These are phyloP conservation scores for Orgyia antiqua DNA, from an alignment of 2,888 invertebrate genomes.

Conservation along the genomic window DNA sequence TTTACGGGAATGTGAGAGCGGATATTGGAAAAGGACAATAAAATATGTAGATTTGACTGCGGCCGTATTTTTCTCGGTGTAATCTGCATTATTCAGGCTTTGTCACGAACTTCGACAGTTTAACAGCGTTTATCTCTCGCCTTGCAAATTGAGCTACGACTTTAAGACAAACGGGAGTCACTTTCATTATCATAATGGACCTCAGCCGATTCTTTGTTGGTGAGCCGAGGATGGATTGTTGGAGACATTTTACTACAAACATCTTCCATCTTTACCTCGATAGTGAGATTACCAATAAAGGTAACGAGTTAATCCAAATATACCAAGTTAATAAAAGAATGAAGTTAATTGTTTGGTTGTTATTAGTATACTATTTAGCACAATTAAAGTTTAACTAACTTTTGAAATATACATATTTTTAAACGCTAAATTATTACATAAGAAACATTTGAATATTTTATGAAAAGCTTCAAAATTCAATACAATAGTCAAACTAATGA, in stretches of 20 bases:
- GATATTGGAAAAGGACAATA: constrained; percentile 70
- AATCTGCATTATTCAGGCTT: constrained; percentile 79
- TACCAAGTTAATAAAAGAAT: too few relatives aligned
- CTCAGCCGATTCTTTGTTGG: constrained; percentile 71
- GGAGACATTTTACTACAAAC: constrained; percentile 45
- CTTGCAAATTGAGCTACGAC: constrained; percentile 79
- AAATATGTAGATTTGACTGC: constrained; percentile 77
- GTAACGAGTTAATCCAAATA: too few relatives aligned
- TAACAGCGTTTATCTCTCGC: constrained; percentile 78
- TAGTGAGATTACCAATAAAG: too few relatives aligned
- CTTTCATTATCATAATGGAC: constrained; percentile 77
- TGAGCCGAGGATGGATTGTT: constrained; percentile 58
- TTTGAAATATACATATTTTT: too few relatives aligned
- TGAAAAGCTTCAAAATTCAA: too few relatives aligned
- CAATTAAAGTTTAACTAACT: too few relatives aligned
- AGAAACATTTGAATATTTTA: too few relatives aligned
- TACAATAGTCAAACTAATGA: too few relatives aligned
- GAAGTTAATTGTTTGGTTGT: too few relatives aligned
- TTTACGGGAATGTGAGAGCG: constrained; percentile 46
- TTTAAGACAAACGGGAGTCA: constrained; percentile 78
- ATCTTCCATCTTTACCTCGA: constrained; percentile 23
- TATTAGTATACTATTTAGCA: too few relatives aligned
- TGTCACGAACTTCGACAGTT: constrained; percentile 79
- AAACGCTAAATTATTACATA: too few relatives aligned
- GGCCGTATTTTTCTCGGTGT: constrained; percentile 76